A percentile compares a stretch with the other conserved stretches of the same genome.
Conservation (phyloP, 2,113 vertebrate genomes). For the Vireo altiloquus region DNA sequence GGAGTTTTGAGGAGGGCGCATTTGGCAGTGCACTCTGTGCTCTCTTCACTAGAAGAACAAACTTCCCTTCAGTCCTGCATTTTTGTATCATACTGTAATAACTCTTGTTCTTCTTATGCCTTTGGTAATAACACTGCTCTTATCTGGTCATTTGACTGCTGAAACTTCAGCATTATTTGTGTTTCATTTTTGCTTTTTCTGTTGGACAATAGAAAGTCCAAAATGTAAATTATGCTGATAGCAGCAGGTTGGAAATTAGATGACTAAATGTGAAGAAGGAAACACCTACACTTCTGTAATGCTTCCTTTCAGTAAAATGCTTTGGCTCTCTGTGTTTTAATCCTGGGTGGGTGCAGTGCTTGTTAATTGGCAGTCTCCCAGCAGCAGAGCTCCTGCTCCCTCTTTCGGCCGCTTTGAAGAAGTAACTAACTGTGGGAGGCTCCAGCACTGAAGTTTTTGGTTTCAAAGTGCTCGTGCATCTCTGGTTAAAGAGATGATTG, state of each 20-base stretch:
- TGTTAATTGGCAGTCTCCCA: not conserved
- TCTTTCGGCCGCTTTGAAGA: not conserved
- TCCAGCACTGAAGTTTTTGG: not conserved
- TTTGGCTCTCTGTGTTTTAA: not conserved
- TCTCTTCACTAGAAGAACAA: not conserved
- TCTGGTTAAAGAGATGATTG: not conserved
- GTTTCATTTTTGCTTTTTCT: not conserved
- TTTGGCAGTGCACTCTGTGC: not conserved
- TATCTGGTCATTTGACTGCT: not conserved
- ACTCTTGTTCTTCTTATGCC: not conserved
- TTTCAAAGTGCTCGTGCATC: not conserved
- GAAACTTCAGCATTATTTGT: not conserved
- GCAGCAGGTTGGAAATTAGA: not conserved
- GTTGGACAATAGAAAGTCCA: not conserved
- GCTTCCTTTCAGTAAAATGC: not conserved
- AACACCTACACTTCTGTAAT: not conserved
- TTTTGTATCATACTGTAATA: not conserved
- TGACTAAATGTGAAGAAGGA: not conserved
- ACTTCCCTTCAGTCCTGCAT: not conserved
- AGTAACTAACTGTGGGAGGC: not conserved
- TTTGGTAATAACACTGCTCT: not conserved
- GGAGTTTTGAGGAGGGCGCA: not conserved
- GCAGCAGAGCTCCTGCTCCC: not conserved
- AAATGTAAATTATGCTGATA: not conserved
- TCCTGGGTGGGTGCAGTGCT: not conserved